Conservation (phyloP, 2,113 vertebrate species). For the Zootoca vivipara region DNA sequence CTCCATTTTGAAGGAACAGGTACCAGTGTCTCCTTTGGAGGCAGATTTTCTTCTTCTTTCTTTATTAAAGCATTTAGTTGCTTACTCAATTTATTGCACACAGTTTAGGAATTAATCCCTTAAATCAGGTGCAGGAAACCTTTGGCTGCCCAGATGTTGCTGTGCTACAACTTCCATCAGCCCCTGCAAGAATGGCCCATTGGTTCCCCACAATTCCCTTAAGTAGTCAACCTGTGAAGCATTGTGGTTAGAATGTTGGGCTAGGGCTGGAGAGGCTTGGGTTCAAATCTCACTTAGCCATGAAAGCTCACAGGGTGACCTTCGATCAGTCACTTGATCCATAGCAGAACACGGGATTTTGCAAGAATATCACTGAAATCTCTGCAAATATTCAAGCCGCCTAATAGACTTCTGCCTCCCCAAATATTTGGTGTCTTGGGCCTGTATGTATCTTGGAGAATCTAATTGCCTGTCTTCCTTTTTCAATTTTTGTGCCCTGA, state of each 20-base stretch:
- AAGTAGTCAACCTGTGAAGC: not conserved
- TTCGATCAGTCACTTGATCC: not conserved
- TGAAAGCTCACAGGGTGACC: not conserved
- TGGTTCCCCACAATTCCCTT: not conserved
- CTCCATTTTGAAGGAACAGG: too few species aligned
- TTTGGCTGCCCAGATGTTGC: too few species aligned
- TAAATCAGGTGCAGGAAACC: too few species aligned
- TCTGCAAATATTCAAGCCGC: not conserved
- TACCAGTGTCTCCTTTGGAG: too few species aligned
- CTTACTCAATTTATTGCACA: not conserved
- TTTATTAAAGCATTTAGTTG: too few species aligned
- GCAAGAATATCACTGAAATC: too few species aligned
- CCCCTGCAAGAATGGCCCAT: too few species aligned
- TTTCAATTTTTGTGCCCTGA: not conserved
- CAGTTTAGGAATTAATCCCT: not conserved
- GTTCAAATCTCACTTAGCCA: not conserved
- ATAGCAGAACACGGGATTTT: not conserved
- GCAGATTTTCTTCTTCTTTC: too few species aligned
- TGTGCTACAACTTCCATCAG: too few species aligned
- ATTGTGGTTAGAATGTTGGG: not conserved
- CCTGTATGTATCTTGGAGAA: slow-evolving; percentile 9
- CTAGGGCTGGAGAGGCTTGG: not conserved
- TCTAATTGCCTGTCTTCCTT: slow-evolving; percentile 32
- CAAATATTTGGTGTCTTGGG: not conserved
- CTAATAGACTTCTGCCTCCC: too few species aligned